phyloP scores from a whole-genome alignment of 1,140 invertebrate genomes.

The Lordiphosa collinella region DNA sequence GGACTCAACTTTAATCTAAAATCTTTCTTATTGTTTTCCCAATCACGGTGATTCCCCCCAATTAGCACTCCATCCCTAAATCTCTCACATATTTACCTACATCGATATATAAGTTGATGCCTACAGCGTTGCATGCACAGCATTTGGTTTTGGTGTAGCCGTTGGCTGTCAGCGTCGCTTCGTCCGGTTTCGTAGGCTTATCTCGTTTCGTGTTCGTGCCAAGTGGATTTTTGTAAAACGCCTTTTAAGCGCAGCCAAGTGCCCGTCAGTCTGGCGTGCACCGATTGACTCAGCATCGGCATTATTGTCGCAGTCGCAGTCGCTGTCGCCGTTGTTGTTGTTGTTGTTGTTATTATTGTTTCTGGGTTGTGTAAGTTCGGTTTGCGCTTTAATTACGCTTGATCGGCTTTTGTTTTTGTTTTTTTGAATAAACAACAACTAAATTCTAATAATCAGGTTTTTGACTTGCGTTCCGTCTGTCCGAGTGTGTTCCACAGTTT shows the following conservation, averaged over 20 bases:
- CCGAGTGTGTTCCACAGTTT: neutral
- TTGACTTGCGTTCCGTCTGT: slow-evolving; percentile 32
- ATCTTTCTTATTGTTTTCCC: too few relatives aligned
- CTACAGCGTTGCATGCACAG: neutral
- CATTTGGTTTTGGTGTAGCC: slow-evolving; percentile 7
- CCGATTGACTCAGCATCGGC: slow-evolving; percentile 57
- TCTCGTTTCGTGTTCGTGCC: slow-evolving; percentile 58
- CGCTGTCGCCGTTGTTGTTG: too few relatives aligned
- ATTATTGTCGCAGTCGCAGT: too few relatives aligned
- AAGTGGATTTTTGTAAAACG: slow-evolving; percentile 52
- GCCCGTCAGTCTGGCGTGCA: slow-evolving; percentile 74
- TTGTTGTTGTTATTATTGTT: neutral
- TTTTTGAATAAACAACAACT: slow-evolving; percentile 7
- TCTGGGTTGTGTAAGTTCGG: slow-evolving; percentile 11
- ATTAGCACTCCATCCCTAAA: slow-evolving; percentile 2
- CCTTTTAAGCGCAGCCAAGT: slow-evolving; percentile 55
- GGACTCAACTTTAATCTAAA: too few relatives aligned
- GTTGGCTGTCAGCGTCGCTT: slow-evolving; percentile 4
- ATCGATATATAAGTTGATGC: neutral
- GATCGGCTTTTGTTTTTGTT: slow-evolving; percentile 6
- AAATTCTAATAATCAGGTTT: slow-evolving; percentile 64
- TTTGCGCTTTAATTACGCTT: slow-evolving; percentile 2
- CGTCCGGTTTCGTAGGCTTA: slow-evolving; percentile 49
- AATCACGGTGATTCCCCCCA: slow-evolving; percentile 24
- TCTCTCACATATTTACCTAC: neutral